Conservation (phyloP, 2,888 invertebrate genomes). For the Caenorhabditis panamensis region DNA sequence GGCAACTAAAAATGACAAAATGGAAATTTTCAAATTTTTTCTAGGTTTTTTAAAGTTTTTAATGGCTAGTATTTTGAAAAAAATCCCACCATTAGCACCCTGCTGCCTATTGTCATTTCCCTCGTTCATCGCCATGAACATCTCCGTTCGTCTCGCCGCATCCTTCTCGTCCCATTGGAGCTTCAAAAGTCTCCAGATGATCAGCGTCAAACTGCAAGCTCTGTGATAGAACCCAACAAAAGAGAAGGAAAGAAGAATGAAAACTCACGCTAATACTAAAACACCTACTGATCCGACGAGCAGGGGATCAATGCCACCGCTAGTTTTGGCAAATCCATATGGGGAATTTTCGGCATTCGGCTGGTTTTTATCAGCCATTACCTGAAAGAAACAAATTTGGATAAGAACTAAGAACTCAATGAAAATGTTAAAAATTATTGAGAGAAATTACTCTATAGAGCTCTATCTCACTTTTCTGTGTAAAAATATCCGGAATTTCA, state of each 20-base stretch:
- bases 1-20: slow-evolving; percentile 61
- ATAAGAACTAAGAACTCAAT: too few species aligned
- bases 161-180: slow-evolving; percentile 69
- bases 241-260: neutral
- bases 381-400: slow-evolving; percentile 2
- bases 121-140: slow-evolving; percentile 70
- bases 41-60: too few species aligned
- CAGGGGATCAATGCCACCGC: slow-evolving; percentile 62
- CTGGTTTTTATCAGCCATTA: slow-evolving; percentile 21
- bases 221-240: neutral
- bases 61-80: too few species aligned
- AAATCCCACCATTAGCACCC: slow-evolving; percentile 66
- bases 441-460: too few species aligned
- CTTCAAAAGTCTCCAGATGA: slow-evolving; percentile 67
- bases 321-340: slow-evolving; percentile 10
- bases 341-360: slow-evolving; percentile 13
- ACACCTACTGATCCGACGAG: slow-evolving; percentile 65
- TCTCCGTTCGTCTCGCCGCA: slow-evolving; percentile 63
- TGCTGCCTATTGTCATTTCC: slow-evolving; percentile 63
- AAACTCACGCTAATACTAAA: slow-evolving; percentile 66
- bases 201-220: slow-evolving; percentile 60
- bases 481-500: too few species aligned
- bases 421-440: too few species aligned
- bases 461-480: too few species aligned
- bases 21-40: neutral